A percentile compares a stretch with the other conserved stretches of the same genome.
Conservation (phyloP, 35 echinoderm and acorn worm genomes). For the Strongylocentrotus purpuratus region DNA sequence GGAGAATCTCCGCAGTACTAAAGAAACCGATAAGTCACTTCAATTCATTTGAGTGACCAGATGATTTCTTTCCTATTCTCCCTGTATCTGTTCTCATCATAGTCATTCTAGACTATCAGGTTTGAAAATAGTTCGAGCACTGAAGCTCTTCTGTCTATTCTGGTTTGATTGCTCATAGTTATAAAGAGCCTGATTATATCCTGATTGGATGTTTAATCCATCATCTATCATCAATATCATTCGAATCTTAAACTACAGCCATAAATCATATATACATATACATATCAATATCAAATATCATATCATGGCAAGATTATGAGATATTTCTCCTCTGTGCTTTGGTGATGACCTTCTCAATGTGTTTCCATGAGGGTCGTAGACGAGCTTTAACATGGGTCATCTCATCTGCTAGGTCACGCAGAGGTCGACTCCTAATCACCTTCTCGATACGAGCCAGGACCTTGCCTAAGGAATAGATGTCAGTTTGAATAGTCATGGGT, state of each 20-base stretch:
- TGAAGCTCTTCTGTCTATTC: too few species aligned
- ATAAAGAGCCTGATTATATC: too few species aligned
- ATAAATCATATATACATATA: not conserved
- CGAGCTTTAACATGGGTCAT: not conserved
- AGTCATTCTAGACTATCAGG: too few species aligned
- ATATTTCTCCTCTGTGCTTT: not conserved
- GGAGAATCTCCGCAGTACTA: not conserved
- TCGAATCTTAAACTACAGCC: too few species aligned
- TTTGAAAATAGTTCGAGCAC: too few species aligned
- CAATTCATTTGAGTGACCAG: not conserved
- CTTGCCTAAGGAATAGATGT: conserved; percentile 18
- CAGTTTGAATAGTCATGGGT: not conserved
- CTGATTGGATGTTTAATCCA: too few species aligned
- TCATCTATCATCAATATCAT: too few species aligned
- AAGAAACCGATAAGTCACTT: not conserved
- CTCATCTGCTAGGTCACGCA: not conserved
- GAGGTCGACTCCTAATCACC: not conserved
- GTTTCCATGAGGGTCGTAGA: conserved; percentile 5
- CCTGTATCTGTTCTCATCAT: too few species aligned
- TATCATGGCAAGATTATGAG: not conserved
- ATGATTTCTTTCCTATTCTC: too few species aligned
- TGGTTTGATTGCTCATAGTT: too few species aligned
- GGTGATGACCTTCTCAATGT: not conserved
- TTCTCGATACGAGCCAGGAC: not conserved
- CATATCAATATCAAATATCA: not conserved